These are phyloP conservation scores for Excalfactoria chinensis DNA, from an alignment of 2,113 vertebrate genomes.

Conservation along the genomic window DNA sequence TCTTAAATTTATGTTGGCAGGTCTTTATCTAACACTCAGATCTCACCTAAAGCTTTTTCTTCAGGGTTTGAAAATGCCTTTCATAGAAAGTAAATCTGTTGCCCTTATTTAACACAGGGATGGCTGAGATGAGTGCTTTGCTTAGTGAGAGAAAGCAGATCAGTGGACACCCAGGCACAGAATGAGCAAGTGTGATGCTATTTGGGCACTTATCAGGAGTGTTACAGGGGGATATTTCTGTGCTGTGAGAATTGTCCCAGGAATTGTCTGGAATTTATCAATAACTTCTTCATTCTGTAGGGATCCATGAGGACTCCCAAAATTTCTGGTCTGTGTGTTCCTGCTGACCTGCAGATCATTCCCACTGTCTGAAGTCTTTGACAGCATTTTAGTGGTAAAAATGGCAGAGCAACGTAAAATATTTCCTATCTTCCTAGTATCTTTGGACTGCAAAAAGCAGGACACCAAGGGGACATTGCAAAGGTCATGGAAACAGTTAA, in stretches of 20 bases:
- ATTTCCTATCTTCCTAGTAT: neutral
- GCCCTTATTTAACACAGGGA: neutral
- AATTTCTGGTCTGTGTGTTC: neutral
- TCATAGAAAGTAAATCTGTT: neutral
- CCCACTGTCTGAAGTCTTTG: neutral
- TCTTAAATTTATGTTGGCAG: neutral
- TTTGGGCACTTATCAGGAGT: rapidly evolving
- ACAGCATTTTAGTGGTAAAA: neutral
- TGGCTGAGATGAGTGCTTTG: neutral
- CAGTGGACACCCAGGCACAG: neutral
- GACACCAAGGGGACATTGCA: neutral
- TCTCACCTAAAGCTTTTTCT: slow-evolving; percentile 26
- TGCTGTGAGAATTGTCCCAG: neutral
- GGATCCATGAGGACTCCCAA: no score
- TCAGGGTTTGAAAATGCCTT: neutral
- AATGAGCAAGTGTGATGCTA: neutral
- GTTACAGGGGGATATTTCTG: neutral
- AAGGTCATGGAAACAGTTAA: slow-evolving; percentile 7
- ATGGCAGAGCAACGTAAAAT: neutral
- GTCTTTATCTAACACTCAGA: slow-evolving; percentile 1
- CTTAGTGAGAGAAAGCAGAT: neutral
- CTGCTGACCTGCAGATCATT: neutral
- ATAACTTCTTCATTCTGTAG: neutral
- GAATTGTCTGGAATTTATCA: neutral
- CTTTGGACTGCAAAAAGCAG: neutral